Conservation (phyloP, 2,797 vertebrate genomes). For the Dicrostonyx torquatus region DNA sequence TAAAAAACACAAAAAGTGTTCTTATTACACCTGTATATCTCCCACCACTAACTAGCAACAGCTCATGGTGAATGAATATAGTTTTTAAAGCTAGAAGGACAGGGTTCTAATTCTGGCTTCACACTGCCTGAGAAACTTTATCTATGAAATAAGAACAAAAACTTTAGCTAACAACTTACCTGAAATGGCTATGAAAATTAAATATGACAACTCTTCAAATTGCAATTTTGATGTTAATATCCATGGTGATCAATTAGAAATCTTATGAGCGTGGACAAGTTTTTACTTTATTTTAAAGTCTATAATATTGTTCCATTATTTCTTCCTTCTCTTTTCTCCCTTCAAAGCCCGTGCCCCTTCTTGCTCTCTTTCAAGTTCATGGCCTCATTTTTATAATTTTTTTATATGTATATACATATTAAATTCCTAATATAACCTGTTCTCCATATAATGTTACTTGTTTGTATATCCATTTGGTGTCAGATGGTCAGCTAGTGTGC, state of each 20-base stretch:
- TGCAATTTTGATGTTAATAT: conserved; percentile 33
- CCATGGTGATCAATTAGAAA: conserved; percentile 45
- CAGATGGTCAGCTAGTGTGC: not conserved
- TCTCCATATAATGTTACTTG: not conserved
- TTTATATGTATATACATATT: not conserved
- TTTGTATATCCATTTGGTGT: not conserved
- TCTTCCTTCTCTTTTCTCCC: not conserved
- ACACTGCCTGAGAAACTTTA: not conserved
- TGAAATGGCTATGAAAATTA: not conserved
- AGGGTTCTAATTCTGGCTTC: not conserved
- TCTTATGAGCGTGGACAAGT: not conserved
- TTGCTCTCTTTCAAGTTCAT: not conserved
- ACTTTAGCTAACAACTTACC: not conserved
- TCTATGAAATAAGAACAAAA: conserved; percentile 25
- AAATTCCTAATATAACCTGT: not conserved
- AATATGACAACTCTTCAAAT: conserved; percentile 40
- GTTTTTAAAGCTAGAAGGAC: not conserved
- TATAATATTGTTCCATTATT: not conserved
- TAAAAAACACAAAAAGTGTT: not conserved
- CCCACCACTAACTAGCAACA: not conserved
- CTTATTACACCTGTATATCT: not conserved
- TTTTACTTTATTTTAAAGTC: not conserved
- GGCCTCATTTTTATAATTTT: not conserved
- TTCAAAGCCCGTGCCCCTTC: not conserved
- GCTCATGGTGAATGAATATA: not conserved